Conservation (phyloP, 2,113 vertebrate genomes). For the Malurus alboscapulatus region DNA sequence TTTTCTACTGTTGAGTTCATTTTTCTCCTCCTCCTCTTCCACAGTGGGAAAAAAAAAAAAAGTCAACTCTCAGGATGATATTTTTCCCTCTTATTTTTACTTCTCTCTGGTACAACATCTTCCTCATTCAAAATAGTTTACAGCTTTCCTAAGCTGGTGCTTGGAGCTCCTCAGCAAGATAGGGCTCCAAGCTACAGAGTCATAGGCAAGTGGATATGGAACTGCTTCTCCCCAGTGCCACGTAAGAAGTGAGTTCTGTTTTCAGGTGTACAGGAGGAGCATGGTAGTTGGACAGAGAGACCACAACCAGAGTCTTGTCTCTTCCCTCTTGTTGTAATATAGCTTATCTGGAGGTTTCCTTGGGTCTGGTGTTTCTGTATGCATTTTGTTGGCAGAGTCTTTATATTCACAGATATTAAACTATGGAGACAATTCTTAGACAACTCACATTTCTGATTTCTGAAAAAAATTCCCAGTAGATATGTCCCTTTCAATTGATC, state of each 20-base stretch:
- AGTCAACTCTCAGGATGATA: accelerated
- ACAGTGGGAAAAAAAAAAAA: no score
- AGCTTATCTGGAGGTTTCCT: neutral
- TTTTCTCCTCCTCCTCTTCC: neutral
- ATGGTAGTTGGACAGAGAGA: neutral
- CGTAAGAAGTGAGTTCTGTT: accelerated
- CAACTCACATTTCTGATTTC: neutral
- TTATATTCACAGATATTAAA: neutral
- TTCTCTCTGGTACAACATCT: neutral
- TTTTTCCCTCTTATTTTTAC: neutral
- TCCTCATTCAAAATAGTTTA: neutral
- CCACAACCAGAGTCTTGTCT: neutral
- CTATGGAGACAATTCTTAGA: neutral
- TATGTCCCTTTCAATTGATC: neutral
- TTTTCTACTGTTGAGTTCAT: neutral
- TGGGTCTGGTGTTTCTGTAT: neutral
- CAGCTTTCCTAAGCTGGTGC: neutral
- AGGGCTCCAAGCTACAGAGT: neutral
- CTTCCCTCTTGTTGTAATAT: neutral
- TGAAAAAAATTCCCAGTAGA: neutral
- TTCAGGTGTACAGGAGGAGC: neutral
- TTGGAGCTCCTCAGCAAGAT: neutral
- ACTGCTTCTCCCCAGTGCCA: accelerated
- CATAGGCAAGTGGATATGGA: neutral
- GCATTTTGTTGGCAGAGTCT: neutral